Conservation (phyloP, 2,113 vertebrate genomes). For the Oncorhynchus mykiss region DNA sequence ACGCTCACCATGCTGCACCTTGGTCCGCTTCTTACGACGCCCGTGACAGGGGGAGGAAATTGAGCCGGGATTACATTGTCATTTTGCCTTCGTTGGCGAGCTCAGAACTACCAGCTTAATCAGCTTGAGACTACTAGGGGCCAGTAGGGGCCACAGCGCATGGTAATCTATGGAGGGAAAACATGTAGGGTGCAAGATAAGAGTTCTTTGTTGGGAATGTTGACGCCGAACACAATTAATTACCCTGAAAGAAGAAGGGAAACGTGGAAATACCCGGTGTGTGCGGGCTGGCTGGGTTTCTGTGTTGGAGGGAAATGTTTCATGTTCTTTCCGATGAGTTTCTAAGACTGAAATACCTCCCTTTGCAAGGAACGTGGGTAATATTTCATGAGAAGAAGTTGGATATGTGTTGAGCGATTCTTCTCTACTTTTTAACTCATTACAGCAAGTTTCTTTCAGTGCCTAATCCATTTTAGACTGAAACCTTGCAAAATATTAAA, state of each 20-base stretch:
- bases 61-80: neutral
- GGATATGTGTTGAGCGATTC: neutral
- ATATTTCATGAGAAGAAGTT: slow-evolving; percentile 10
- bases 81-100: neutral
- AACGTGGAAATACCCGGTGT: slow-evolving; percentile 29
- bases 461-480: neutral
- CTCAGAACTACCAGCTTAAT: neutral
- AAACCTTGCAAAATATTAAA: neutral
- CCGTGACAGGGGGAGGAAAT: neutral
- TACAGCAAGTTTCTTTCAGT: neutral
- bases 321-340: neutral
- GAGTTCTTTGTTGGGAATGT: slow-evolving; percentile 57
- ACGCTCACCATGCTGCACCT: too few relatives aligned
- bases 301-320: neutral
- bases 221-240: slow-evolving; percentile 58
- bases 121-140: neutral
- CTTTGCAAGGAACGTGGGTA: neutral
- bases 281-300: too few relatives aligned
- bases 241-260: slow-evolving; percentile 35
- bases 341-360: neutral
- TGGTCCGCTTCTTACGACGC: too few relatives aligned
- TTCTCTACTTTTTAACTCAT: neutral
- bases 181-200: slow-evolving; percentile 60
- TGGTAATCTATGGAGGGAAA: slow-evolving; percentile 46
- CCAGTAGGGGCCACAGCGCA: neutral